These are phyloP conservation scores for Ptilodon capucinus DNA, from an alignment of 2,888 invertebrate genomes.

Conservation along the genomic window DNA sequence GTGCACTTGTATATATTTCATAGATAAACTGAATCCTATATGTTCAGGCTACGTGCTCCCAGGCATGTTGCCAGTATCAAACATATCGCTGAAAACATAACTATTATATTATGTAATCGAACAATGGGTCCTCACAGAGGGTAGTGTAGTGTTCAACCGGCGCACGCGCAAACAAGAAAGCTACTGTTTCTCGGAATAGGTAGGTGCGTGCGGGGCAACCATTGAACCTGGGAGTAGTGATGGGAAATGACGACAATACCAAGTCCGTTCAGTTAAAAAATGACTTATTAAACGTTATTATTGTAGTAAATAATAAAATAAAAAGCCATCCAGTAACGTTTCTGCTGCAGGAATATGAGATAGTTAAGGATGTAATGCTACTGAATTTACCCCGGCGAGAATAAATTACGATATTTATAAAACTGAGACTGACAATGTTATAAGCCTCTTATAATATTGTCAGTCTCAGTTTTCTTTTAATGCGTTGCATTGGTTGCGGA, in stretches of 20 bases:
- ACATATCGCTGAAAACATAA: constrained; percentile 41
- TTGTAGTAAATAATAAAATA: no score
- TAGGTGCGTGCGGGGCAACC: constrained; percentile 25
- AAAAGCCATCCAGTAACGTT: no score
- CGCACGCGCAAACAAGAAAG: constrained; percentile 53
- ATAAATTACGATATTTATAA: no score
- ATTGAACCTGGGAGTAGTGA: constrained; percentile 40
- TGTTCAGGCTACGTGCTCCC: constrained; percentile 50
- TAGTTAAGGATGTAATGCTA: no score
- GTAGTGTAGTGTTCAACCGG: constrained; percentile 20
- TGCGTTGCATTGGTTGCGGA: no score
- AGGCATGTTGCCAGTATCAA: constrained; percentile 47
- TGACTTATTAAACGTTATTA: no score
- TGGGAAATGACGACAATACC: constrained; percentile 11
- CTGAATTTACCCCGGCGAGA: no score
- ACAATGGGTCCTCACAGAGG: constrained; percentile 56
- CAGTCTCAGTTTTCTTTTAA: no score
- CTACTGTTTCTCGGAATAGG: constrained; percentile 68
- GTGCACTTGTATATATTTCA: constrained; percentile 15
- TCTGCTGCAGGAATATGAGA: no score
- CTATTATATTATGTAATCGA: constrained; percentile 32
- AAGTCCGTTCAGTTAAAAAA: no score
- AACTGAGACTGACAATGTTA: no score
- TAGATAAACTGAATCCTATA: constrained; percentile 16
- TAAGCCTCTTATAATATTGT: no score